Conservation (phyloP, 2,113 vertebrate species). For the Loxodonta africana region DNA sequence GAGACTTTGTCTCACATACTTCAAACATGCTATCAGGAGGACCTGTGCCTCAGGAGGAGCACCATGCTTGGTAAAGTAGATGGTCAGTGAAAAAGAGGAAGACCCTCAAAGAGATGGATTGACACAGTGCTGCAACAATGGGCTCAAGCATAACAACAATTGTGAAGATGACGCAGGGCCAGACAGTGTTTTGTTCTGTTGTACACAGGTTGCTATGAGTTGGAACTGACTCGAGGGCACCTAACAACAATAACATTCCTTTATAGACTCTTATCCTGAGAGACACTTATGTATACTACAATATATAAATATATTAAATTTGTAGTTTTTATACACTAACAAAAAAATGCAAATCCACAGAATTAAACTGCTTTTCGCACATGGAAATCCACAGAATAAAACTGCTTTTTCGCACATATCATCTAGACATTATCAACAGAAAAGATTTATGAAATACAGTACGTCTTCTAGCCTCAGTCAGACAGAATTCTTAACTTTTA, state of each 20-base stretch:
- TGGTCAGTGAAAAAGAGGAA: no score
- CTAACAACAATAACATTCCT: neutral
- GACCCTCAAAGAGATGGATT: no score
- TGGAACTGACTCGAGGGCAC: no score
- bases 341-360: neutral
- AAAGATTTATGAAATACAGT: neutral
- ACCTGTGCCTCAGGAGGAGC: no score
- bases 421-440: neutral
- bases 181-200: no score
- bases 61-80: no score
- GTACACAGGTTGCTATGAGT: no score
- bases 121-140: no score
- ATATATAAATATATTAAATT: neutral
- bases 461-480: neutral
- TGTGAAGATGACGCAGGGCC: no score
- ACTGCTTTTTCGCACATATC: neutral
- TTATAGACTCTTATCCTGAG: neutral
- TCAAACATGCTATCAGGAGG: no score
- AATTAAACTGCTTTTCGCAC: neutral
- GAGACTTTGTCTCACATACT: no score
- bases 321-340: neutral
- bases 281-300: neutral
- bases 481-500: neutral
- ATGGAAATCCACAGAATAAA: conserved; percentile 9
- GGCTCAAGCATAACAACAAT: no score